Evolutionary conservation across 2,797 vertebrate genomes (phyloP), one percentile per base, ranked within the genome.

Genomic region (Buphagus erythrorhynchus): DNA sequence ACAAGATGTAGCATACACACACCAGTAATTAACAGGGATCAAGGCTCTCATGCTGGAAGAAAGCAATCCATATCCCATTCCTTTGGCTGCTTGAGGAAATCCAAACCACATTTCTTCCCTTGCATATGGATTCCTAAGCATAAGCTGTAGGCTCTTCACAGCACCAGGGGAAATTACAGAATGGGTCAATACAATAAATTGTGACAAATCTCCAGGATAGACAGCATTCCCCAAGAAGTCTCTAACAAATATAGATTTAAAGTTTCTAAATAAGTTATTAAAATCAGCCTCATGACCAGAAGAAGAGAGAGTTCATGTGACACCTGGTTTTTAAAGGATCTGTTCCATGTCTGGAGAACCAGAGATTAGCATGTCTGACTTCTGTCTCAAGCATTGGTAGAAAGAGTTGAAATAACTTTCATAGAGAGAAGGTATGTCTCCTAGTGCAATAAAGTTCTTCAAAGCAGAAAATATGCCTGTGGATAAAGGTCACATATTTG

Each of bases 401-500:
- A 95, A 94, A 36, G 73, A 88, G 26, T 42, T 81, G 76, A 88
- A 80, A 90, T 28, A 26, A 22, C 10, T 93, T 95, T 95, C 73
- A 58, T 8, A 58, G 54, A 68, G 46, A 81, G 29, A 89, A 94
- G 16, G 55, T 85, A 61, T 40, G n/a, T 43, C n/a, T 93, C 79
- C 55, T 65, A 43, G 62, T 33, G 14, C 36, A 94, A 65, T 83
- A 72, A 88, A 94, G 68, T 72, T 93, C 76, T 95, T 95, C 88
- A 95, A 94, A 96, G 90, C 69, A 91, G 66, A 86, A 93, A 93
- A 75, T 90, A 71, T 45, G 87, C 25, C 40, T 49, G 43, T 88
- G 73, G 66, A 88, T 93, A 95, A 95, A 95, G 90, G 94, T 95
- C 90, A 88, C 43, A 69, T 86, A 90, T 28, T 90, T 95, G 79